phyloP scores from a whole-genome alignment of 2,888 invertebrate species.

The Caenorhabditis angaria region DNA sequence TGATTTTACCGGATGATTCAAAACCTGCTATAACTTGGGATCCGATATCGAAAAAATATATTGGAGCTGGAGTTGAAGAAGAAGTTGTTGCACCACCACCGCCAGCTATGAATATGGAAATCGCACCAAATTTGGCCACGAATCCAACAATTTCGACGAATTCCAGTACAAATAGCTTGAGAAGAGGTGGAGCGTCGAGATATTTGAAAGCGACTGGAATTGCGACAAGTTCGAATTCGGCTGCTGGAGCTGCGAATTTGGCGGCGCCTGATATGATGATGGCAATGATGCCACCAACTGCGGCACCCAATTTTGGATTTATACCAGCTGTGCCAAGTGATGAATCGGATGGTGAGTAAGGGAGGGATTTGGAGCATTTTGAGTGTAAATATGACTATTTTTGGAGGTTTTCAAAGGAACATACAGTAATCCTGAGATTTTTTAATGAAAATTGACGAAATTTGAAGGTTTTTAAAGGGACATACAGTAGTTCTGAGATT shows the following conservation, averaged over 20 bases:
- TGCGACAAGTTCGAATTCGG: not conserved
- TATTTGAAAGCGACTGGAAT: constrained; percentile 30
- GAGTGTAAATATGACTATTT: not conserved
- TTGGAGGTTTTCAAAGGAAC: not conserved
- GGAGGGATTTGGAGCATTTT: not conserved
- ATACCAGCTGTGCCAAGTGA: constrained; percentile 32
- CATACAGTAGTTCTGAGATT: too few species aligned
- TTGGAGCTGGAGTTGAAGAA: constrained; percentile 64
- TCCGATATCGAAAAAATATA: constrained; percentile 46
- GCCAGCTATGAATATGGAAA: constrained; percentile 24
- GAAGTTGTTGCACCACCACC: constrained; percentile 54
- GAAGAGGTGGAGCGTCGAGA: constrained; percentile 46
- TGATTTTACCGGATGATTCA: constrained; percentile 69
- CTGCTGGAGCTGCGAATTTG: constrained; percentile 9
- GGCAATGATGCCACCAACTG: constrained; percentile 26
- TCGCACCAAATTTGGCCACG: not conserved
- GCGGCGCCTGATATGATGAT: constrained; percentile 10
- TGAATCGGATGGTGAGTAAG: constrained; percentile 26
- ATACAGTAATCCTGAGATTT: too few species aligned
- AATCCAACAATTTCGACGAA: constrained; percentile 32
- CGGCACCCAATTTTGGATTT: constrained; percentile 28
- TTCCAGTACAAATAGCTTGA: constrained; percentile 39
- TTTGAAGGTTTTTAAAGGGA: too few species aligned
- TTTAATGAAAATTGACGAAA: too few species aligned
- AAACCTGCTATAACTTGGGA: constrained; percentile 63